These are phyloP conservation scores for Lota lota DNA, from an alignment of 2,113 vertebrate genomes.

Conservation along the genomic window DNA sequence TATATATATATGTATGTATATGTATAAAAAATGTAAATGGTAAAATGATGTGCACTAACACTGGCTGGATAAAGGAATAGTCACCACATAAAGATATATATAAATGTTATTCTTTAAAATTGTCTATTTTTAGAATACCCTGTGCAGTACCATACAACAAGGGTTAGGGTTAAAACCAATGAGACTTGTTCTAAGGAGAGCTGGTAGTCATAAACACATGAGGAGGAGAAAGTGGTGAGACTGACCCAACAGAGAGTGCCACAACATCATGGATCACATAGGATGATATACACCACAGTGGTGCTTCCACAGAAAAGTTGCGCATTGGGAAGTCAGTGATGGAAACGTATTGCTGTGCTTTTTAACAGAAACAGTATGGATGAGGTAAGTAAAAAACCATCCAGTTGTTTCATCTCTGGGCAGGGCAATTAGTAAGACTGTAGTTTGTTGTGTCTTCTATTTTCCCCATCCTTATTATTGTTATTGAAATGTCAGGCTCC, in stretches of 20 bases:
- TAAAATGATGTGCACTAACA: too few relatives aligned
- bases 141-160: too few relatives aligned
- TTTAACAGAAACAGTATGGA: constrained; percentile 40
- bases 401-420: constrained; percentile 73
- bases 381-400: constrained; percentile 72
- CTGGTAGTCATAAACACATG: too few relatives aligned
- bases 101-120: too few relatives aligned
- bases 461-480: constrained; percentile 75
- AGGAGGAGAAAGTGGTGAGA: too few relatives aligned
- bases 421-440: constrained; percentile 74
- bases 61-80: too few relatives aligned
- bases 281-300: constrained; percentile 51
- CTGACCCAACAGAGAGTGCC: too few relatives aligned
- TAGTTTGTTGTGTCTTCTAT: constrained; percentile 62
- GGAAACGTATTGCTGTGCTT: constrained; percentile 46
- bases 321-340: constrained; percentile 5
- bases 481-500: constrained; percentile 95
- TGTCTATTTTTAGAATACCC: too few relatives aligned
- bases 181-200: too few relatives aligned
- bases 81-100: too few relatives aligned
- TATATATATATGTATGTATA: too few relatives aligned
- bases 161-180: too few relatives aligned
- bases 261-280: constrained; percentile 32
- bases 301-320: constrained; percentile 37
- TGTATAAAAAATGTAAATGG: constrained; percentile 4